A percentile compares a stretch with the other conserved stretches of the same genome.
Conservation (phyloP, 2,888 invertebrate genomes). For the Drosophila hamatofila region DNA sequence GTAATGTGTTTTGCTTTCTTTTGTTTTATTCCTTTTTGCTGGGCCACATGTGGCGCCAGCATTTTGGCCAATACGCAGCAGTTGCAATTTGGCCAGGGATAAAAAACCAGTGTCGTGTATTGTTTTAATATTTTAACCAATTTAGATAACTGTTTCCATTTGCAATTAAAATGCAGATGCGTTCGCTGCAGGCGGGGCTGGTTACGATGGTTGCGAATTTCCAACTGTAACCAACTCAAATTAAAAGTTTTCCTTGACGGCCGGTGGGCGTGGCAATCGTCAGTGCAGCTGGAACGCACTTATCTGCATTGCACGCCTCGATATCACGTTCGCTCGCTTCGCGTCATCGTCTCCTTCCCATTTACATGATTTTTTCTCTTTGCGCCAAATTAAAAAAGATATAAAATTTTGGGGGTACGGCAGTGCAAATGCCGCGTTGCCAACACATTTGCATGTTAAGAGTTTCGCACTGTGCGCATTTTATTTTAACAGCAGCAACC, state of each 20-base stretch:
- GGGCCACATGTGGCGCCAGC: conserved; percentile 34
- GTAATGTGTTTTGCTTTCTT: background rate
- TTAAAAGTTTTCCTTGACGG: conserved; percentile 77
- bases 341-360: conserved; percentile 3
- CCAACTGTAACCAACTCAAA: conserved; percentile 68
- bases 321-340: conserved; percentile 69
- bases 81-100: conserved; percentile 46
- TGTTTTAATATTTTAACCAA: conserved; percentile 81
- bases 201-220: conserved; percentile 48
- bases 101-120: conserved; percentile 50
- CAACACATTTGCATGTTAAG: conserved; percentile 77
- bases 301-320: conserved; percentile 70
- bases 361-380: conserved; percentile 16
- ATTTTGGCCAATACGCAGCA: conserved; percentile 23
- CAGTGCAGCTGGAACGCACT: conserved; percentile 64
- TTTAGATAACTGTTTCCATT: conserved; percentile 84
- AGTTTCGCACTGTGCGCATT: conserved; percentile 76
- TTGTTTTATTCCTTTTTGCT: background rate
- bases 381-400: conserved; percentile 71
- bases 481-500: conserved; percentile 44
- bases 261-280: conserved; percentile 57
- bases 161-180: conserved; percentile 82
- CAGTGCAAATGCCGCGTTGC: conserved; percentile 27
- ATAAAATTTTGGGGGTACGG: conserved; percentile 50
- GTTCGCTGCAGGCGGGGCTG: conserved; percentile 19